A percentile compares a stretch with the other conserved stretches of the same genome.
phyloP scores from a whole-genome alignment of 2,888 invertebrate genomes.

The Eledona agricola region DNA sequence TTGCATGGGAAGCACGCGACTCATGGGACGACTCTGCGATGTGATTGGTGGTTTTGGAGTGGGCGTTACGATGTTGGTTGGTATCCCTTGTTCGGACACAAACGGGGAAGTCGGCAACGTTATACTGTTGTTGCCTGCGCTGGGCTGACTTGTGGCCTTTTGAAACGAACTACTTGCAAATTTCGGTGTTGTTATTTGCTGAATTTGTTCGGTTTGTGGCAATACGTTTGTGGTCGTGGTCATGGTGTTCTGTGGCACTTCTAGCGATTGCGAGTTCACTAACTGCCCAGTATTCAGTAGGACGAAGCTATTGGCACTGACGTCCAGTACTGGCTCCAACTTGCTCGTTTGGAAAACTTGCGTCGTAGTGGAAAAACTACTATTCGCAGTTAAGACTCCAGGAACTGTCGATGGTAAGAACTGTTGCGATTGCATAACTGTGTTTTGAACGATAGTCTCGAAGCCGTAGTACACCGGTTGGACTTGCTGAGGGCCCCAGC shows the following conservation, averaged over 20 bases:
- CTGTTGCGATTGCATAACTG: constrained; percentile 89
- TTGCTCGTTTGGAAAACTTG: constrained; percentile 88
- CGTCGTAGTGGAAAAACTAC: constrained; percentile 85
- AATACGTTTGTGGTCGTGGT: constrained; percentile 25
- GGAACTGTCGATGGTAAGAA: constrained; percentile 84
- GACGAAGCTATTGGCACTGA: constrained; percentile 74
- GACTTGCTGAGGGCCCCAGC: constrained; percentile 60
- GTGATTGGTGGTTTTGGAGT: constrained; percentile 64
- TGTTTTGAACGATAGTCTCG: constrained; percentile 87
- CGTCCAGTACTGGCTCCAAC: constrained; percentile 81
- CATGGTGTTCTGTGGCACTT: constrained; percentile 43
- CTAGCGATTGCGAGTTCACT: constrained; percentile 57
- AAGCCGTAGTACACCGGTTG: constrained; percentile 85
- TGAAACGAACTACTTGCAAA: too few species aligned
- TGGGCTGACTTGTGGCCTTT: constrained; percentile 34
- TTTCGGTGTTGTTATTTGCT: constrained; percentile 47
- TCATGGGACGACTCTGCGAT: constrained; percentile 72
- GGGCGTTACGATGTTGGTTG: constrained; percentile 77
- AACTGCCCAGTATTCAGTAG: constrained; percentile 72
- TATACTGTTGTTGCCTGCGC: constrained; percentile 66
- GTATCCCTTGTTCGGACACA: constrained; percentile 69
- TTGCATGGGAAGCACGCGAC: constrained; percentile 80
- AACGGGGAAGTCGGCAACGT: constrained; percentile 68
- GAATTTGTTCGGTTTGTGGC: constrained; percentile 34
- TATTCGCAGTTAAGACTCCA: constrained; percentile 81